These are phyloP conservation scores for Drosophila nannoptera DNA, from an alignment of 1,140 invertebrate genomes.

Conservation along the genomic window DNA sequence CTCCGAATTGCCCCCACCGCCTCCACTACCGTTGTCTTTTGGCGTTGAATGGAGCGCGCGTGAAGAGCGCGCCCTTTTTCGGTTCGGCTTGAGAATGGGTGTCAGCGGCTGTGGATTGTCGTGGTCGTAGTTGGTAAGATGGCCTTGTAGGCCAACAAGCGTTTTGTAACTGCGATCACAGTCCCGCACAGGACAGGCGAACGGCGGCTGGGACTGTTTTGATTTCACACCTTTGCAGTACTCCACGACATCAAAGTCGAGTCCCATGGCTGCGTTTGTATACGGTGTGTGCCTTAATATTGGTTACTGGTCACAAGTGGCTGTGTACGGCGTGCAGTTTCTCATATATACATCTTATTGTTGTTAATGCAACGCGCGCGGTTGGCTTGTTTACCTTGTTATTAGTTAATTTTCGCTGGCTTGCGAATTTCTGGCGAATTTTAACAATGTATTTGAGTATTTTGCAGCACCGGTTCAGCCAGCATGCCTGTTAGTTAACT, in stretches of 20 bases:
- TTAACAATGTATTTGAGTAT: constrained; percentile 51
- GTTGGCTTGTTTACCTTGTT: constrained; percentile 52
- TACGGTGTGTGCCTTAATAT: constrained; percentile 35
- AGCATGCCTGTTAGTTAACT: constrained; percentile 28
- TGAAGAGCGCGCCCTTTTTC: constrained; percentile 81
- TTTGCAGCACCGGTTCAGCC: constrained; percentile 33
- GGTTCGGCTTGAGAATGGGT: constrained; percentile 78
- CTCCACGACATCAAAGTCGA: constrained; percentile 89
- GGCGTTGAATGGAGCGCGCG: constrained; percentile 65
- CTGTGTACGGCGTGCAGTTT: constrained; percentile 49
- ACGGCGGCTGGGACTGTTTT: constrained; percentile 87
- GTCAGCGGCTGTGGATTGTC: constrained; percentile 83
- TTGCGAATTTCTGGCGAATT: constrained; percentile 55
- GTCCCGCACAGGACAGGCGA: constrained; percentile 89
- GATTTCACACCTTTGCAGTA: constrained; percentile 90
- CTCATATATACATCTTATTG: constrained; percentile 67
- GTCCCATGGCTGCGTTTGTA: constrained; percentile 68
- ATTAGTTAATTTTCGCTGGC: constrained; percentile 63
- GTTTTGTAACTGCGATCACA: constrained; percentile 93
- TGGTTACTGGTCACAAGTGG: constrained; percentile 60
- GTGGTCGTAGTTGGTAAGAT: constrained; percentile 91
- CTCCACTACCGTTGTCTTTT: constrained; percentile 50
- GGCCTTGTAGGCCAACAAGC: constrained; percentile 90
- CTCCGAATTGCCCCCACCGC: constrained; percentile 65
- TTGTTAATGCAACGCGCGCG: constrained; percentile 55